Base-by-base conservation (phyloP, 2,113 vertebrate genomes). In the Thalassarche chlororhynchos region DNA sequence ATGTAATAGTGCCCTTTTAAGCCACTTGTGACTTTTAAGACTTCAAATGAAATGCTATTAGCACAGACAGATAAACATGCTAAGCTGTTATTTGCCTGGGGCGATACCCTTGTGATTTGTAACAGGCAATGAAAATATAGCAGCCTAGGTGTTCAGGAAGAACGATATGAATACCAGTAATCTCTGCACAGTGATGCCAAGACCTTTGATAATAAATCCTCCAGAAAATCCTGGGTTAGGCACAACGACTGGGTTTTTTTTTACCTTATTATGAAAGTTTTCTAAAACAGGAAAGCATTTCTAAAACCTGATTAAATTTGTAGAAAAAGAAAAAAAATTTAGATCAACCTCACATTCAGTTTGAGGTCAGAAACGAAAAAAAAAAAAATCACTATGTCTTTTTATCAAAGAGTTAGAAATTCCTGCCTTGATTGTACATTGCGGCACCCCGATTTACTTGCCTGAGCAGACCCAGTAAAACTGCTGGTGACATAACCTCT, bases 31-130 rank as follows among this genome's bases (percentile, higher is more conserved):
- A 97, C 94, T 98, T 98, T 97, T 93, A 97, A 98, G 97, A 96
- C 96, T 98, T 98, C 97, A 98, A 96, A 98, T 97, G 93, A 98
- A 98, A 98, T 82, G 96, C 94, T 98, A 96, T 98, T 97, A 98
- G 87, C 93, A 79, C 91, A 97, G 97, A 98, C 93, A 98, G 98
- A 98, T 98, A 98, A 98, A 98, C 97, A 97, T 89, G 92, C 93
- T 97, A 96, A 97, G 97, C 97, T 61, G 57, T 95, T 81, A 60
- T 95, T 96, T 98, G 97, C 97, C 97, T 96, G 87, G 94, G 94
- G 96, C 2, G 61, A 98, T 87, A 90, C 85, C 85, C 97, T 97
- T 92, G 90, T 92, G 95, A 96, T 91, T 97, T 94, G 82, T 93
- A 97, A 77, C 18, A 92, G 87, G 96, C 94, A 94, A 74, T 88